Conservation (phyloP, 1,140 invertebrate genomes). For the Leptestheria dahalacensis region DNA sequence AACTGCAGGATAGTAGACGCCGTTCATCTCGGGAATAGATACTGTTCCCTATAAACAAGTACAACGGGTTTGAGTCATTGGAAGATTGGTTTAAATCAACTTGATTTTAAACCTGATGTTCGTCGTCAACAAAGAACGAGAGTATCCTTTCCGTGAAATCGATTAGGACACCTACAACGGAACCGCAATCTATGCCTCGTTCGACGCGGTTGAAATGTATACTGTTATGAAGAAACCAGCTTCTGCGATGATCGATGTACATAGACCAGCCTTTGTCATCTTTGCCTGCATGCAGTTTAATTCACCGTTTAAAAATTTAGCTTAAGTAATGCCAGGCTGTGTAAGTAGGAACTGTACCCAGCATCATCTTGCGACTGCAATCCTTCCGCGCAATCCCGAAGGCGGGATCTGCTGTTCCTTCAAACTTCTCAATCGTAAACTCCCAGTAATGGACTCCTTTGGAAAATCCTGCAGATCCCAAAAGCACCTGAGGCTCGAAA, state of each 20-base stretch:
- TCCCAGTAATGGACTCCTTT: slow-evolving; percentile 96
- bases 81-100: background rate
- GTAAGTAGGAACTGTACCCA: too few species aligned
- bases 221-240: slow-evolving; percentile 85
- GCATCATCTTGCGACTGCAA: slow-evolving; percentile 79
- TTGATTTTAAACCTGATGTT: slow-evolving; percentile 48
- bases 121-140: slow-evolving; percentile 87
- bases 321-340: too few species aligned
- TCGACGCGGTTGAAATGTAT: slow-evolving; percentile 76
- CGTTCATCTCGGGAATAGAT: slow-evolving; percentile 75
- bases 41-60: slow-evolving; percentile 43
- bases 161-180: slow-evolving; percentile 77
- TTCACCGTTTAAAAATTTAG: too few species aligned
- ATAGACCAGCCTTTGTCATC: slow-evolving; percentile 96
- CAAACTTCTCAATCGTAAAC: slow-evolving; percentile 76
- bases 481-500: slow-evolving; percentile 82
- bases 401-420: slow-evolving; percentile 88
- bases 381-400: slow-evolving; percentile 87
- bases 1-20: slow-evolving; percentile 92
- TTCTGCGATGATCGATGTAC: slow-evolving; percentile 90
- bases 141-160: slow-evolving; percentile 80
- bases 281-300: slow-evolving; percentile 50
- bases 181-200: slow-evolving; percentile 70
- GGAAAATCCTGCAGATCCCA: slow-evolving; percentile 85
- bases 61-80: too few species aligned